Evolutionary conservation across 2,888 invertebrate genomes (phyloP), one percentile per base, ranked within the genome.

Genomic region (Sesia apiformis): DNA sequence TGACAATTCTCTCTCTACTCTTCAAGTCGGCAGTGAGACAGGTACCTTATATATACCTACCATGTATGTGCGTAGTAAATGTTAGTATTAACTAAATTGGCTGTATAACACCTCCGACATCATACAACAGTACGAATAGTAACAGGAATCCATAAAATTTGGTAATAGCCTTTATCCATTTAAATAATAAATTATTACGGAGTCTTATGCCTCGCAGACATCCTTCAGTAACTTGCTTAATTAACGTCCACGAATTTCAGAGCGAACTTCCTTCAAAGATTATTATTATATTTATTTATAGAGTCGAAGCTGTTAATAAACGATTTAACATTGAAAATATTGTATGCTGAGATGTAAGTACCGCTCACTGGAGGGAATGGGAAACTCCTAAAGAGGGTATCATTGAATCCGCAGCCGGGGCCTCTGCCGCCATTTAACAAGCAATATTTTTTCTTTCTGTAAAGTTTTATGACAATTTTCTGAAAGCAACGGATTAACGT

Each of bases 401-500:
- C 49, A 59, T 64, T 63, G 60, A 66, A 62, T 58, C 54, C 52
- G 8, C 55, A 60, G 57, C 38, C 23, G 57, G 57, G 39, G 58
- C 55, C 56, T 60, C 59, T 57, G 55, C 55, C 58, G 61, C 66
- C 60, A 65, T 67, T 71, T 65, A 71, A 59, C 60, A 55, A 58
- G 63, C 66, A 66, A 63, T 66, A 69, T 68, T 66, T 67, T 68
- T 65, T 62, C 61, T 66, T 62, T 62, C 59, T 59, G 60, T 59
- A 54, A 60, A 56, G 61, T 62, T 66, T 64, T 64, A 66, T 64
- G 60, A 57, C 43, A 60, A 60, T 60, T 67, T 63, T 62, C 64
- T 67, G 68, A 72, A 70, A 69, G 66, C 69, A 65, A 59, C 58
- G 66, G 65, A 72, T 75, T 75, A 69, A 61, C 62, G 58, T 4